Evolutionary conservation across 64 coral and sea anemone species (phyloP).

Genomic region (Cladopsammia gracilis): DNA sequence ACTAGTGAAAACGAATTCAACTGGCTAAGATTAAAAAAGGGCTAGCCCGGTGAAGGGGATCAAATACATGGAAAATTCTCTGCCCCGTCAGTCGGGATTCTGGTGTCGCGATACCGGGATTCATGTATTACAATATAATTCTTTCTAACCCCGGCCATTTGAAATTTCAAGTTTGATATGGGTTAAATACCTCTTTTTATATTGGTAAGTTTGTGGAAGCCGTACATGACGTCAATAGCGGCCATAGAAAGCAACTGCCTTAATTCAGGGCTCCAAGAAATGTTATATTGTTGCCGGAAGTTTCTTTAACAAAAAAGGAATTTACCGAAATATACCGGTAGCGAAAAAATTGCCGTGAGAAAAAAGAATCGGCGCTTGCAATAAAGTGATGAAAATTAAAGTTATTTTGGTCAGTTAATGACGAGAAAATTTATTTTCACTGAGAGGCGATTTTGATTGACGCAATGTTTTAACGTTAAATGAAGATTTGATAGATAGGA

Average conservation of each 20-base stretch:
- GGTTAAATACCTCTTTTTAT: too few species aligned
- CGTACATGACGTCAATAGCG: neutral
- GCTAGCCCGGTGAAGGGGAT: too few species aligned
- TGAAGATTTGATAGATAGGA: neutral
- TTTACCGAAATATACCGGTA: neutral
- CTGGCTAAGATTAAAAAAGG: too few species aligned
- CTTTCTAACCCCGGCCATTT: too few species aligned
- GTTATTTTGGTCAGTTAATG: neutral
- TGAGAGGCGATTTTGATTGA: neutral
- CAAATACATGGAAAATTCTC: too few species aligned
- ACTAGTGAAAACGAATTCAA: too few species aligned
- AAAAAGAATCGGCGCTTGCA: neutral
- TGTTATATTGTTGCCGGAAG: slow-evolving; percentile 21
- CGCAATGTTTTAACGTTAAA: neutral
- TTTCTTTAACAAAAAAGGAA: neutral
- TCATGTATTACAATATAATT: too few species aligned
- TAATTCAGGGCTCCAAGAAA: neutral
- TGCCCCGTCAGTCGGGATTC: too few species aligned
- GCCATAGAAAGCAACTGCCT: neutral
- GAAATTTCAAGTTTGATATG: too few species aligned
- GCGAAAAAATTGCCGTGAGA: neutral
- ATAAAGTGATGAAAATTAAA: too few species aligned
- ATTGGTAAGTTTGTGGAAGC: neutral
- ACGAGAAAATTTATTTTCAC: neutral
- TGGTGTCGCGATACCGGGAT: too few species aligned